Base-by-base conservation (phyloP, 2,888 invertebrate species). In the Elysia crispata region DNA sequence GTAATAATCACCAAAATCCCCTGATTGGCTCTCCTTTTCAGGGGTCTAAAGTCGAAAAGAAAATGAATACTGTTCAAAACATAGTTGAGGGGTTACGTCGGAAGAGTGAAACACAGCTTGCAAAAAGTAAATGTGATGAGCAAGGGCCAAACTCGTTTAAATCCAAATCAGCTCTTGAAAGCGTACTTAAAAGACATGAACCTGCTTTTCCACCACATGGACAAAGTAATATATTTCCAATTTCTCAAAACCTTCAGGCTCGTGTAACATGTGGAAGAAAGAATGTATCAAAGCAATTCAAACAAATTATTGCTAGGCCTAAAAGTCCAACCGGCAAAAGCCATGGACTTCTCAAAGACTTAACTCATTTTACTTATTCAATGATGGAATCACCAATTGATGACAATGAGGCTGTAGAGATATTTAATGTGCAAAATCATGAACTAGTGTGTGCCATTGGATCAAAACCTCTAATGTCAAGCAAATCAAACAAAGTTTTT, bases 361-460 rank as follows among this genome's bases (percentile, higher is more conserved):
- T 82, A 50, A 77, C 82, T 15, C 83, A 86, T 30, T 81, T 86
- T 23, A 83, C 82, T 62, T 80, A 84, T 67, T 86, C 87, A 15
- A 28, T 88, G 31, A 85, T 89, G 80, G 87, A 87, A 74, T 79
- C 83, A 18, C 77, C 72, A 49, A 85, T 87, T 6, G 80, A 79
- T 79, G 86, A 86, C 8, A 70, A 80, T 20, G 77, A 80, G 25
- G 82, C 82, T 60, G 83, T 86, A 50, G 67, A 84, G 15, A 76
- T 84, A 25, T 84, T 86, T 67, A 83, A 83, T 64, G 79, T 82
- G 0, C 84, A 83, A 79, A 82, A 83, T 54, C 86, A 86, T 78
- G 88, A 88, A 74, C 76, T 88, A 73, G 85, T 89, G 1, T 88
- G 88, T 84, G 89, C 87, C 8, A 83, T 89, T 1, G 82, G 86